Percentiles rank a stretch among this genome's conserved stretches.
Evolutionary conservation across 2,113 vertebrate genomes (phyloP).

Genomic region (Salvelinus fontinalis): DNA sequence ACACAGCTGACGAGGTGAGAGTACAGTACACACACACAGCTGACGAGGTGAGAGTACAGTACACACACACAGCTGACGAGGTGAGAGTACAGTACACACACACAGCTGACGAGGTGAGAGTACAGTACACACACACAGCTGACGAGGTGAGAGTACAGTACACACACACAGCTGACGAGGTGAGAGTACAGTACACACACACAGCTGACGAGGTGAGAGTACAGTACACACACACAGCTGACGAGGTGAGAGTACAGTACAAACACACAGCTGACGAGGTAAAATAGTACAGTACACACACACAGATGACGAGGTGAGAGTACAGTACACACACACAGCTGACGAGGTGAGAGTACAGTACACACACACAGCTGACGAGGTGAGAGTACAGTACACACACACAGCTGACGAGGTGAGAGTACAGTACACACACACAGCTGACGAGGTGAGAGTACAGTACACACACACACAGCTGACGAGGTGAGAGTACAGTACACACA

Average conservation of each 20-base stretch:
- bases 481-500: neutral
- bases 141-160: neutral
- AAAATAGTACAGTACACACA: neutral
- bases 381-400: neutral
- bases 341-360: neutral
- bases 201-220: neutral
- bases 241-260: neutral
- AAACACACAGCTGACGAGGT: neutral
- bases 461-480: neutral
- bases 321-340: neutral
- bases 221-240: neutral
- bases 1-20: neutral
- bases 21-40: neutral
- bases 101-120: neutral
- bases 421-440: neutral
- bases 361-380: neutral
- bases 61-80: neutral
- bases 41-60: neutral
- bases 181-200: neutral
- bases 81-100: neutral
- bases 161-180: neutral
- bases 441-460: neutral
- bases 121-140: neutral
- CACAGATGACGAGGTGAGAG: neutral
- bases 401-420: neutral